phyloP scores from a whole-genome alignment of 1,140 invertebrate species.

The Phortica variegata region DNA sequence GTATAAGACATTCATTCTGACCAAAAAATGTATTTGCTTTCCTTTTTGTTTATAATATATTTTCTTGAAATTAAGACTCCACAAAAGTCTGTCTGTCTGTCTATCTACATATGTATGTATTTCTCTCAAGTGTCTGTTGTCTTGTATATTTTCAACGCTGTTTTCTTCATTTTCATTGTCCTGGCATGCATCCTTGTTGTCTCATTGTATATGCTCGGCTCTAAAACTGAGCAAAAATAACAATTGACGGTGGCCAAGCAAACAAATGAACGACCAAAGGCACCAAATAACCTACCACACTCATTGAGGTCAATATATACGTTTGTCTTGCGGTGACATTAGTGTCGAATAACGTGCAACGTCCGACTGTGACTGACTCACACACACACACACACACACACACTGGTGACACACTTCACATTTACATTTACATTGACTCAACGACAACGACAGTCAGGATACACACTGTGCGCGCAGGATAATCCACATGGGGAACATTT shows the following conservation, averaged over 20 bases:
- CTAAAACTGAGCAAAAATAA: slow-evolving; percentile 25
- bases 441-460: slow-evolving; percentile 12
- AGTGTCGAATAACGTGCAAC: background rate
- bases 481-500: background rate
- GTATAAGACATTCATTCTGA: too few species aligned
- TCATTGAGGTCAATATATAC: slow-evolving; percentile 35
- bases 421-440: background rate
- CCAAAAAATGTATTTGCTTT: too few species aligned
- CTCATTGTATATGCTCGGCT: too few species aligned
- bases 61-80: too few species aligned
- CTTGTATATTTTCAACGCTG: slow-evolving; percentile 15
- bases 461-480: slow-evolving; percentile 17
- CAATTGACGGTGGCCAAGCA: too few species aligned
- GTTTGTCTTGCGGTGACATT: slow-evolving; percentile 33
- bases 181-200: too few species aligned
- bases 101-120: background rate
- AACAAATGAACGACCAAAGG: too few species aligned
- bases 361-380: too few species aligned
- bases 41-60: too few species aligned
- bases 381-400: too few species aligned
- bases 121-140: slow-evolving; percentile 21
- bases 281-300: slow-evolving; percentile 17
- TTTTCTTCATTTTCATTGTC: too few species aligned
- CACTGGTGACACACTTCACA: background rate
- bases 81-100: too few species aligned